Base-by-base conservation (phyloP, 2,888 invertebrate genomes). In the Aricia artaxerxes region DNA sequence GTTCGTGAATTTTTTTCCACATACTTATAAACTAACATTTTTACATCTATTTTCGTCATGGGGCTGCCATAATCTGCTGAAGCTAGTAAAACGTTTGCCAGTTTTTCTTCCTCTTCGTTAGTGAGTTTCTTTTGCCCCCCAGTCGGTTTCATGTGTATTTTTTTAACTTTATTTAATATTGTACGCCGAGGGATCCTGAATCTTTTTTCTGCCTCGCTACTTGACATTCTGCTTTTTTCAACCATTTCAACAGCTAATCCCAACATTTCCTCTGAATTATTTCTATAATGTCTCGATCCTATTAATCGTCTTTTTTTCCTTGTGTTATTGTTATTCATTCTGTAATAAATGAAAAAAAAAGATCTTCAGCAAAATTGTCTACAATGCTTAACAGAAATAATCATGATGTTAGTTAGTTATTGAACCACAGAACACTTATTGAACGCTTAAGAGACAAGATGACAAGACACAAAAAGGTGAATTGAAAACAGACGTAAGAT, bases 121-220 rank as follows among this genome's bases (percentile, higher is more conserved):
- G 79, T 64, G 24, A 81, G 40, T 64, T 73, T 78, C 38, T 13
- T 61, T 76, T 72, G 82, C 35, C 64, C 73, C 13, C 82, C 82
- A 75, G 73, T 61, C 44, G 80, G 24, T 73, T 81, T 80, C 60
- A 73, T 53, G 64, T 83, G 82, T 2, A 57, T 4, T n/a, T 80
- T 79, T 78, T 81, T 80, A 9, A 81, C n/a, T 81, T 81, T 83
- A 73, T 83, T 82, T 76, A 79, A 44, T 49, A 83, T 80, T 31
- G 83, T 82, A 40, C 82, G 78, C 9, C 83, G 81, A 9, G 83
- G 83, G 57, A 83, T 82, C 9, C 81, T 40, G 61, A 79, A 79
- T 73, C 73, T 38, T 75, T 61, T 57, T 79, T 79, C 78, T n/a
- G 78, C 75, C 40, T 79, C 60, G 5, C 60, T 75, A 31, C 78